phyloP scores from a whole-genome alignment of 2,888 invertebrate species.

The Pherbina coryleti region DNA sequence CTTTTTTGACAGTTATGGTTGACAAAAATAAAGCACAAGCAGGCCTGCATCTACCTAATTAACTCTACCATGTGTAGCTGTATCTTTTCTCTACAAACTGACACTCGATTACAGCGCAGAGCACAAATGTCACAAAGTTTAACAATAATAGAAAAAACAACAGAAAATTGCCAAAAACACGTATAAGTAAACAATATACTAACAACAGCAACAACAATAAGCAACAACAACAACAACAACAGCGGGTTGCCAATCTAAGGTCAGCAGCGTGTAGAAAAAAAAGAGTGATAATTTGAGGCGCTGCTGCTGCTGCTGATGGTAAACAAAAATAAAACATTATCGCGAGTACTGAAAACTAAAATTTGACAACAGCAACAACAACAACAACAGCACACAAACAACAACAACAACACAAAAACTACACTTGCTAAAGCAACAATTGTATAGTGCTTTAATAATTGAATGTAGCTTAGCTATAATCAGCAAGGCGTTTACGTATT shows the following conservation, averaged over 20 bases:
- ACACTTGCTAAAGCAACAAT: not conserved
- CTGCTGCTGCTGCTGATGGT: not conserved
- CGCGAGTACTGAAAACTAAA: not conserved
- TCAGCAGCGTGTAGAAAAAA: not conserved
- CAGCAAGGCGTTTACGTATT: not conserved
- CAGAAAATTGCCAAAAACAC: not conserved
- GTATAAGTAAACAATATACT: not conserved
- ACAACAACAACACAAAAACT: too few relatives aligned
- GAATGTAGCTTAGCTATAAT: constrained; percentile 4
- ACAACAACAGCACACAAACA: too few relatives aligned
- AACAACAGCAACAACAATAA: not conserved
- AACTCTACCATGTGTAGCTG: too few relatives aligned
- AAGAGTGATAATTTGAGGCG: not conserved
- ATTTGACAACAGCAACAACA: not conserved
- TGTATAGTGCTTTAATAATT: not conserved
- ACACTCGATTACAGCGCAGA: too few relatives aligned
- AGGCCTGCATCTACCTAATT: too few relatives aligned
- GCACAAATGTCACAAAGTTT: too few relatives aligned
- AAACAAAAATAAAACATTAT: not conserved
- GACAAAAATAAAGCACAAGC: too few relatives aligned
- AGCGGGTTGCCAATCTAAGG: not conserved
- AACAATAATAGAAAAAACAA: not conserved
- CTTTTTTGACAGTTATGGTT: too few relatives aligned
- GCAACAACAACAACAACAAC: not conserved
- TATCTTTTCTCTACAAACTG: too few relatives aligned